These are phyloP conservation scores for Lucilia sericata DNA, from an alignment of 1,140 invertebrate genomes.

Conservation along the genomic window DNA sequence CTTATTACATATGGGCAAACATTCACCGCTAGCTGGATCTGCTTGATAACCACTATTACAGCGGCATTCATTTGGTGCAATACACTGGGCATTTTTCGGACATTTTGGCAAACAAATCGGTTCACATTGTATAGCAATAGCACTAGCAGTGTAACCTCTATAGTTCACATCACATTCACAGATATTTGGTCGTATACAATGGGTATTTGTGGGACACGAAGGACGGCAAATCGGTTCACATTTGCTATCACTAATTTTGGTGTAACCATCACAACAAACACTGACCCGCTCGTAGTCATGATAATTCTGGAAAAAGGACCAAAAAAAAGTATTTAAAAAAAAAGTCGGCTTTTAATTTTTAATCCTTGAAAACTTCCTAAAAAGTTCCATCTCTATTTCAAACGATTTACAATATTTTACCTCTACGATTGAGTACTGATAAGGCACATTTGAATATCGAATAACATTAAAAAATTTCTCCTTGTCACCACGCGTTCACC, in stretches of 20 bases:
- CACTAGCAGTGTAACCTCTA: neutral
- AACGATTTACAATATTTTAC: too few relatives aligned
- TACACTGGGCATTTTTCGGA: neutral
- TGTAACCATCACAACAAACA: neutral
- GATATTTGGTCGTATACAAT: neutral
- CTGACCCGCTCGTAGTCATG: neutral
- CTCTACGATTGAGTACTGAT: too few relatives aligned
- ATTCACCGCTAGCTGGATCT: neutral
- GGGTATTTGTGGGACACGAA: neutral
- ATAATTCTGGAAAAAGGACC: slow-evolving; percentile 4
- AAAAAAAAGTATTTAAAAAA: too few relatives aligned
- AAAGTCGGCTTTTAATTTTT: too few relatives aligned
- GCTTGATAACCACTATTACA: neutral
- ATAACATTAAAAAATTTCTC: too few relatives aligned
- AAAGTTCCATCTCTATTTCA: too few relatives aligned
- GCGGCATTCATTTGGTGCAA: neutral
- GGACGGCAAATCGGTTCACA: neutral
- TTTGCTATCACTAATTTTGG: neutral
- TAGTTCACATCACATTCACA: neutral
- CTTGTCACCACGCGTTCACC: too few relatives aligned
- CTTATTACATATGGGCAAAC: slow-evolving; percentile 7
- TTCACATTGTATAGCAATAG: neutral
- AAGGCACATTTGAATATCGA: too few relatives aligned
- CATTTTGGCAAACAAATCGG: neutral
- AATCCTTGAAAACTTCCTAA: too few relatives aligned